Percentiles rank a stretch among this genome's conserved stretches.
These are phyloP conservation scores for Psilopogon haemacephalus DNA, from an alignment of 2,113 vertebrate species.

Conservation along the genomic window DNA sequence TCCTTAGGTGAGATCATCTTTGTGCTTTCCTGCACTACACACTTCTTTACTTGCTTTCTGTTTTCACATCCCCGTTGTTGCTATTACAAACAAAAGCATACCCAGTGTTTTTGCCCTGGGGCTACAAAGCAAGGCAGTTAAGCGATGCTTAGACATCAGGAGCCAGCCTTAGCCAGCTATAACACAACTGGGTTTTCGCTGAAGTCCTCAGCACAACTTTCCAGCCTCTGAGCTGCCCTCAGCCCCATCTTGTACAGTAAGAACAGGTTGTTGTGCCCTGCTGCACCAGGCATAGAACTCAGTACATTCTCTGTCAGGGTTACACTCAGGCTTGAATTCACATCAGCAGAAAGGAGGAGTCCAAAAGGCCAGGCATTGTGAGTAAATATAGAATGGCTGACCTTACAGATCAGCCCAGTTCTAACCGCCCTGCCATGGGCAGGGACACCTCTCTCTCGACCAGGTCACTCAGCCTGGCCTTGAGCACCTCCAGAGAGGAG, in stretches of 20 bases:
- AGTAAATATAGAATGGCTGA: no score
- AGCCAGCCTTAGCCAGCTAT: background rate
- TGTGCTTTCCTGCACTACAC: background rate
- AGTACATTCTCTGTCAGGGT: background rate
- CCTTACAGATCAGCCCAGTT: no score
- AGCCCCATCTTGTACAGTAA: background rate
- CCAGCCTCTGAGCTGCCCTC: background rate
- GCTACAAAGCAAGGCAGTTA: background rate
- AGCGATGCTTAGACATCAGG: background rate
- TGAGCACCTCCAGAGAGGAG: no score
- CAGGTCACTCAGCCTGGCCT: no score
- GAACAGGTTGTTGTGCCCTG: background rate
- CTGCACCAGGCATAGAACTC: background rate
- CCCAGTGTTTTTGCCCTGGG: background rate
- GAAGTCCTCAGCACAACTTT: background rate
- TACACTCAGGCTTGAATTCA: slow-evolving; percentile 4
- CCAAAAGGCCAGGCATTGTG: background rate
- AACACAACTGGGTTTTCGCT: background rate
- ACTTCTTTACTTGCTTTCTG: background rate
- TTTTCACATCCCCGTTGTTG: background rate
- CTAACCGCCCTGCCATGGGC: no score
- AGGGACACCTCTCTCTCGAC: no score
- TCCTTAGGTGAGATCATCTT: background rate
- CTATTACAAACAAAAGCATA: background rate
- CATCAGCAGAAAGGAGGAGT: slow-evolving; percentile 1